These are phyloP conservation scores for Drosophila quadrilineata DNA, from an alignment of 1,140 invertebrate species.

Conservation along the genomic window DNA sequence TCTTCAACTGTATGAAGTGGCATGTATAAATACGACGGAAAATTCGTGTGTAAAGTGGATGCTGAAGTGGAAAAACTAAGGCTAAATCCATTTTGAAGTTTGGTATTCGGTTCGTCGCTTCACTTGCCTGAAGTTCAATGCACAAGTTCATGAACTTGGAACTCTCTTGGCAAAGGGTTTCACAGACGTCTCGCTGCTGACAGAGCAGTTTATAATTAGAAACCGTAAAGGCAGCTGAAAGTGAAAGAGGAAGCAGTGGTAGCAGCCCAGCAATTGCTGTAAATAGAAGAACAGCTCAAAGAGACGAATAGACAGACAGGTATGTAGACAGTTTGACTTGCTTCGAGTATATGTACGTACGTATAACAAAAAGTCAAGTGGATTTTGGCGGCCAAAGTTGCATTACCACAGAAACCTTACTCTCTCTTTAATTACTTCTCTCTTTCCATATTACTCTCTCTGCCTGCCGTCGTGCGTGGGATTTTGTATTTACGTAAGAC, in stretches of 20 bases:
- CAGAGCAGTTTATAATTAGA: slow-evolving; percentile 76
- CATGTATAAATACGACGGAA: too few relatives aligned
- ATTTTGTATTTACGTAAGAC: slow-evolving; percentile 62
- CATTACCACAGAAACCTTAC: slow-evolving; percentile 20
- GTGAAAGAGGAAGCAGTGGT: neutral
- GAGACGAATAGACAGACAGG: slow-evolving; percentile 5
- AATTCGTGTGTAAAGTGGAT: slow-evolving; percentile 41
- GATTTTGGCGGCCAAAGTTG: slow-evolving; percentile 68
- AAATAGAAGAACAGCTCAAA: slow-evolving; percentile 25
- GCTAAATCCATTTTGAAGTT: slow-evolving; percentile 32
- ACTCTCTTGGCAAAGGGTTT: slow-evolving; percentile 58
- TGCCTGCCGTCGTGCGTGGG: slow-evolving; percentile 54
- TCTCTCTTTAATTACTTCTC: neutral
- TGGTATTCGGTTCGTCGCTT: slow-evolving; percentile 50
- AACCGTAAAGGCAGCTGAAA: slow-evolving; percentile 30
- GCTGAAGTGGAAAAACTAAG: slow-evolving; percentile 17
- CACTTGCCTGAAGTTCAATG: slow-evolving; percentile 68
- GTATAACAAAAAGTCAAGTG: slow-evolving; percentile 68
- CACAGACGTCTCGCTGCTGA: slow-evolving; percentile 45
- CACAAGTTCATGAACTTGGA: slow-evolving; percentile 76
- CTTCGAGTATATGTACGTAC: slow-evolving; percentile 50
- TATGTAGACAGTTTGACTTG: slow-evolving; percentile 37
- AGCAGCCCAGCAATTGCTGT: slow-evolving; percentile 1
- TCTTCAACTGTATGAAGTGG: too few relatives aligned
- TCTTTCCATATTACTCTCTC: neutral